Conservation (phyloP, 2,888 invertebrate genomes). For the Galeruca laticollis region DNA sequence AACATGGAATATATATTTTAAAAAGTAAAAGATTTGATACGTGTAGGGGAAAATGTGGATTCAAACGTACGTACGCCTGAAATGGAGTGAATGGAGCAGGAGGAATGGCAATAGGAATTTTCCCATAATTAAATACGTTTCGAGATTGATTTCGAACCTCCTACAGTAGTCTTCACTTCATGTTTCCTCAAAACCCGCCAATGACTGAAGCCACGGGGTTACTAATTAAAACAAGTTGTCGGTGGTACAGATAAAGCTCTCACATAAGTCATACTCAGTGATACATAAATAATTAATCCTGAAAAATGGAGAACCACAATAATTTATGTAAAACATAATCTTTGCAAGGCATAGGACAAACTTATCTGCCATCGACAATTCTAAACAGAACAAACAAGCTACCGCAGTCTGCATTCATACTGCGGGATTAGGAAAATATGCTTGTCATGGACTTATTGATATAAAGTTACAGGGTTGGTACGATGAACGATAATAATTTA, state of each 20-base stretch:
- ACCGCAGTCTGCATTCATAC: slow-evolving; percentile 35
- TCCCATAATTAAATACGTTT: no score
- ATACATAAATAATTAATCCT: slow-evolving; percentile 44
- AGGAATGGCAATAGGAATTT: no score
- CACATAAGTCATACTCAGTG: slow-evolving; percentile 39
- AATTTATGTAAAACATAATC: slow-evolving; percentile 45
- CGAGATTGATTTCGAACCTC: no score
- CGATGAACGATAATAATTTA: neutral
- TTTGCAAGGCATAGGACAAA: slow-evolving; percentile 34
- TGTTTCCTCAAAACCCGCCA: slow-evolving; percentile 3
- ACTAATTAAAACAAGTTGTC: slow-evolving; percentile 27
- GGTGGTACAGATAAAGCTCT: slow-evolving; percentile 44
- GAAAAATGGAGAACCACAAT: slow-evolving; percentile 40
- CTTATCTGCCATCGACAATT: slow-evolving; percentile 40
- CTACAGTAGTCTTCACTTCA: neutral
- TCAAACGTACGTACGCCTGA: no score
- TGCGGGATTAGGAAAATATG: slow-evolving; percentile 36
- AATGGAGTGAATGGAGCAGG: no score
- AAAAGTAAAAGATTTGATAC: no score
- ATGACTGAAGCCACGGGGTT: neutral
- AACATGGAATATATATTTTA: no score
- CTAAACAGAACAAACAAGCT: slow-evolving; percentile 36
- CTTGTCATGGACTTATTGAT: slow-evolving; percentile 27
- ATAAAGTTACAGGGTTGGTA: slow-evolving; percentile 9
- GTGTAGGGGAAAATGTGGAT: no score